A percentile compares a stretch with the other conserved stretches of the same genome.
Evolutionary conservation across 2,888 invertebrate species (phyloP).

Genomic region (Asteroscopus sphinx): DNA sequence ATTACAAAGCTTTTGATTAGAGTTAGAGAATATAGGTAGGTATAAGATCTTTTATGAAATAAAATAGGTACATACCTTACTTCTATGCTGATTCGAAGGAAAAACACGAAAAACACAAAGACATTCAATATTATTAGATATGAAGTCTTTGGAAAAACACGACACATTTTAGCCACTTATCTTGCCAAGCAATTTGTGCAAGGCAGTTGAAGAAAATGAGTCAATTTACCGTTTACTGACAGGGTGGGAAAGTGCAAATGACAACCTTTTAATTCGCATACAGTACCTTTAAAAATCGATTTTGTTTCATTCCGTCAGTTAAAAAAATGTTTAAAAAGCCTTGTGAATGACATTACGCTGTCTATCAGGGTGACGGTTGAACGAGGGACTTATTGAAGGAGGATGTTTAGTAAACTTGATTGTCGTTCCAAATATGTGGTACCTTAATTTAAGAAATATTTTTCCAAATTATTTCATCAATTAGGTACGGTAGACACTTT

Average conservation of each 20-base stretch:
- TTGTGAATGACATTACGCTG: neutral
- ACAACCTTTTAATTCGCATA: constrained; percentile 17
- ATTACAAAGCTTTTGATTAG: constrained; percentile 24
- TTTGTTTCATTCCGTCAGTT: constrained; percentile 3
- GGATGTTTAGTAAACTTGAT: no score
- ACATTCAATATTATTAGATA: no score
- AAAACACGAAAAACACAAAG: no score
- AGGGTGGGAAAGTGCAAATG: constrained; percentile 37
- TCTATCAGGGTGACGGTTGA: no score
- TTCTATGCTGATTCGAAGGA: constrained; percentile 7
- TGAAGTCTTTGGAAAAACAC: no score
- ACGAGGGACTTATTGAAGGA: no score
- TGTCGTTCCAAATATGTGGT: no score
- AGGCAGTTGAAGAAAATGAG: constrained; percentile 34
- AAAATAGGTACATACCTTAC: constrained; percentile 1
- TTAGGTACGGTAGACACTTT: no score
- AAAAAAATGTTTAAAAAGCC: constrained; percentile 4
- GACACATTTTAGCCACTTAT: constrained; percentile 18
- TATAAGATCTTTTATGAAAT: neutral
- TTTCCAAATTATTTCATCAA: no score
- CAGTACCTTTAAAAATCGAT: constrained; percentile 26
- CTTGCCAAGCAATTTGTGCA: constrained; percentile 35
- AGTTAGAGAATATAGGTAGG: no score
- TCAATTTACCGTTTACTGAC: constrained; percentile 27
- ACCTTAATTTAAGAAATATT: no score